These are phyloP conservation scores for Athalia rosae DNA, from an alignment of 2,888 invertebrate genomes.

Conservation along the genomic window DNA sequence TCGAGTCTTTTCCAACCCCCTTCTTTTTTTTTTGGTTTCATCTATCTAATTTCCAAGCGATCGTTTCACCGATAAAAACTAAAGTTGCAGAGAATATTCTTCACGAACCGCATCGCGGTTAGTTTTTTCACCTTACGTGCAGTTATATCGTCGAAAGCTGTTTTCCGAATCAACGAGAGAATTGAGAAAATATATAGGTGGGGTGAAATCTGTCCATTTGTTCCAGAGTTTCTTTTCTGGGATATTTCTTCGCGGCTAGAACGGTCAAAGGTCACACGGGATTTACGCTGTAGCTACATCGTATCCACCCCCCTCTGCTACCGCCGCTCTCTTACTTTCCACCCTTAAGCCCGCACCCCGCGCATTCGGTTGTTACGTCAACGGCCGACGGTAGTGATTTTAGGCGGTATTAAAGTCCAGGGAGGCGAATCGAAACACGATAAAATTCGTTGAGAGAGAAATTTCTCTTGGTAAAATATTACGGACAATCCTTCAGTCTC, in stretches of 20 bases:
- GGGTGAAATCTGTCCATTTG: slow-evolving; percentile 18
- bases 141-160: background rate
- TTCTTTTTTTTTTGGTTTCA: no score
- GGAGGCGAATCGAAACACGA: slow-evolving; percentile 14
- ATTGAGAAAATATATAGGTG: background rate
- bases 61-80: no score
- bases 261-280: slow-evolving; percentile 28
- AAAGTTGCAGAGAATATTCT: no score
- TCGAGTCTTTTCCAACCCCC: no score
- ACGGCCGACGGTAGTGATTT: slow-evolving; percentile 30
- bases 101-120: no score
- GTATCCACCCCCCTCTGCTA: background rate
- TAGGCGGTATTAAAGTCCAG: slow-evolving; percentile 19
- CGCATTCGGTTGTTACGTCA: slow-evolving; percentile 16
- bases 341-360: background rate
- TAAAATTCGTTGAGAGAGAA: slow-evolving; percentile 10
- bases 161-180: background rate
- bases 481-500: background rate
- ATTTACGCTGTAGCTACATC: slow-evolving; percentile 30
- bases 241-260: background rate
- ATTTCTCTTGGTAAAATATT: background rate
- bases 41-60: no score
- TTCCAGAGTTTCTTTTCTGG: slow-evolving; percentile 5
- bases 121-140: no score
- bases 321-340: background rate